These are phyloP conservation scores for Clarias laeviceps DNA, from an alignment of 2,797 vertebrate genomes.

Conservation along the genomic window DNA sequence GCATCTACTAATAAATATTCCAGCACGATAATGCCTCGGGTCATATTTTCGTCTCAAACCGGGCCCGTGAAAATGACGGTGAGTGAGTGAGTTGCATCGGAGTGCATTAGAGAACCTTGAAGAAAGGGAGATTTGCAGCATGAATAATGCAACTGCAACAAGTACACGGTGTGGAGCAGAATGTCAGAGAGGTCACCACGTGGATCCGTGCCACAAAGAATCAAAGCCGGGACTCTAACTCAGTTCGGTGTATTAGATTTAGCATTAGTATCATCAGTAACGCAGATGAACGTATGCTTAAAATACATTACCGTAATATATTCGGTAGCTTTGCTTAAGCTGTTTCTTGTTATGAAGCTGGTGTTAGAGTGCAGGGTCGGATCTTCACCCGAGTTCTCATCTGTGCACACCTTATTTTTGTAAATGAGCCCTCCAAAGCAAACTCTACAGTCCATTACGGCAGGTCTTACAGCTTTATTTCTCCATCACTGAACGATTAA, in stretches of 20 bases:
- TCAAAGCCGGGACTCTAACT: not conserved
- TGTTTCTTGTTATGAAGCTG: not conserved
- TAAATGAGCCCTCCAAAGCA: not conserved
- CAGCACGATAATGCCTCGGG: not conserved
- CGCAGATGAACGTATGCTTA: not conserved
- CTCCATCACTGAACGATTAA: constrained; percentile 20
- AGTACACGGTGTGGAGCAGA: not conserved
- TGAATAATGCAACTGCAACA: not conserved
- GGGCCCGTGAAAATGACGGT: not conserved
- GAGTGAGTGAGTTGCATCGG: not conserved
- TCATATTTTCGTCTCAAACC: not conserved
- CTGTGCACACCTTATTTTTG: not conserved
- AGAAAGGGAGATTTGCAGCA: not conserved
- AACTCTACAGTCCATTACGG: constrained; percentile 5
- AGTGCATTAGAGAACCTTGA: not conserved
- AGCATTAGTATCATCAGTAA: not conserved
- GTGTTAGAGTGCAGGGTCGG: not conserved
- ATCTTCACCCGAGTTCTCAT: not conserved
- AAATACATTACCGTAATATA: not conserved
- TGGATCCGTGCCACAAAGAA: not conserved
- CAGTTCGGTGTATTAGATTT: not conserved
- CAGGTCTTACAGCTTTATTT: not conserved
- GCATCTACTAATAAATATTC: not conserved
- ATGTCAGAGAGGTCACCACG: not conserved
- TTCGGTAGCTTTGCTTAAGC: not conserved